These are phyloP conservation scores for Hylaeus volcanicus DNA, from an alignment of 1,140 invertebrate species.

Conservation along the genomic window DNA sequence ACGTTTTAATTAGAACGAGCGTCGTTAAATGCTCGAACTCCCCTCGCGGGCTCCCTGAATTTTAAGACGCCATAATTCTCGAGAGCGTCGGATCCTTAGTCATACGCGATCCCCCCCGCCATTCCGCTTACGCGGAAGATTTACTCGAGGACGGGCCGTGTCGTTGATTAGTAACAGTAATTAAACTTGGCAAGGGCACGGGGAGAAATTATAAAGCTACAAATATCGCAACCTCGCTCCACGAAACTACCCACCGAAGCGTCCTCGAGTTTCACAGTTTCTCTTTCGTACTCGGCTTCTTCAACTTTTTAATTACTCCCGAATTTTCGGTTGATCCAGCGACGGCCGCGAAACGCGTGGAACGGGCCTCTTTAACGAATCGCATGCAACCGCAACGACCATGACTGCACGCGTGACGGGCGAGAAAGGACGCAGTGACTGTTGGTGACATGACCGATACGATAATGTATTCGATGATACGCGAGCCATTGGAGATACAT, in stretches of 20 bases:
- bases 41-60: not conserved
- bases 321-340: not conserved
- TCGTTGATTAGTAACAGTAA: conserved; percentile 28
- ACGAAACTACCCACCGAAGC: not conserved
- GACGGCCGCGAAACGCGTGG: too few relatives aligned
- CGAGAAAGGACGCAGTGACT: too few relatives aligned
- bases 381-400: too few relatives aligned
- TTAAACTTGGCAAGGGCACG: conserved; percentile 18
- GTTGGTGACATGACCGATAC: too few relatives aligned
- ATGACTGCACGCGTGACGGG: too few relatives aligned
- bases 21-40: not conserved
- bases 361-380: too few relatives aligned
- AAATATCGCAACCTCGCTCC: conserved; percentile 8
- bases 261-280: not conserved
- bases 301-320: conserved; percentile 10
- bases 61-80: conserved; percentile 22
- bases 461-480: too few relatives aligned
- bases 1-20: not conserved
- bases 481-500: too few relatives aligned
- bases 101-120: conserved; percentile 3
- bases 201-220: conserved; percentile 9
- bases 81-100: conserved; percentile 20
- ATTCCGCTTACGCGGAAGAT: conserved; percentile 14
- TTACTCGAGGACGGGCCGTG: not conserved
- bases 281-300: not conserved